Evolutionary conservation across 2,797 vertebrate species (phyloP).

Genomic region (Chelmon rostratus): DNA sequence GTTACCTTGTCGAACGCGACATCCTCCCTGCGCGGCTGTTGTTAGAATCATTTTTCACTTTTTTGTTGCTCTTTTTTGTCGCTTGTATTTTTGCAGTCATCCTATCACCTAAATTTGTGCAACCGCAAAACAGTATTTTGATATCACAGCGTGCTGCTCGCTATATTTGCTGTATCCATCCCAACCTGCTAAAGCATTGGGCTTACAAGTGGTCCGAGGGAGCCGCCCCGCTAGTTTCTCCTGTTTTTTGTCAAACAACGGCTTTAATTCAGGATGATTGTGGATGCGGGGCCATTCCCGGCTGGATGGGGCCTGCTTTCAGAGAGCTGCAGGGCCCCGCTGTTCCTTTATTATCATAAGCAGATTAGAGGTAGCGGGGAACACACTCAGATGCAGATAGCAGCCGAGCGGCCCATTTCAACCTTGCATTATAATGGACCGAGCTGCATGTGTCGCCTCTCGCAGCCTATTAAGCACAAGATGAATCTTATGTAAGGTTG

Average conservation of each 20-base stretch:
- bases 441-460: constrained; percentile 91
- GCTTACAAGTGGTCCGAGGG: constrained; percentile 88
- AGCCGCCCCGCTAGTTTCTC: constrained; percentile 86
- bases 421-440: constrained; percentile 97
- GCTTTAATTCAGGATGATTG: constrained; percentile 90
- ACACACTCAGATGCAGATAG: constrained; percentile 97
- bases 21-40: neutral
- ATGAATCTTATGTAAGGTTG: constrained; percentile 85
- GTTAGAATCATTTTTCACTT: neutral
- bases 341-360: constrained; percentile 99
- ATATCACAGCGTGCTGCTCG: constrained; percentile 41
- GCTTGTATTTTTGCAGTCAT: constrained; percentile 9
- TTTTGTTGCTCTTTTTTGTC: neutral
- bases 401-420: constrained; percentile 92
- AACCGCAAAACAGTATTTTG: constrained; percentile 44
- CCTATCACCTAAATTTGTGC: constrained; percentile 34
- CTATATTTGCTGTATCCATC: constrained; percentile 61
- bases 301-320: constrained; percentile 93
- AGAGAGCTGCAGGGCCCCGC: constrained; percentile 93
- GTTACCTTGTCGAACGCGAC: neutral
- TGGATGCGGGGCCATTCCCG: constrained; percentile 95
- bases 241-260: constrained; percentile 91
- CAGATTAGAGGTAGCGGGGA: constrained; percentile 97
- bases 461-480: constrained; percentile 94
- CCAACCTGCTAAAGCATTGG: constrained; percentile 59